Percentiles rank a stretch among this genome's conserved stretches.
Conservation (phyloP, 2,797 vertebrate genomes). For the Scarus forsteni region DNA sequence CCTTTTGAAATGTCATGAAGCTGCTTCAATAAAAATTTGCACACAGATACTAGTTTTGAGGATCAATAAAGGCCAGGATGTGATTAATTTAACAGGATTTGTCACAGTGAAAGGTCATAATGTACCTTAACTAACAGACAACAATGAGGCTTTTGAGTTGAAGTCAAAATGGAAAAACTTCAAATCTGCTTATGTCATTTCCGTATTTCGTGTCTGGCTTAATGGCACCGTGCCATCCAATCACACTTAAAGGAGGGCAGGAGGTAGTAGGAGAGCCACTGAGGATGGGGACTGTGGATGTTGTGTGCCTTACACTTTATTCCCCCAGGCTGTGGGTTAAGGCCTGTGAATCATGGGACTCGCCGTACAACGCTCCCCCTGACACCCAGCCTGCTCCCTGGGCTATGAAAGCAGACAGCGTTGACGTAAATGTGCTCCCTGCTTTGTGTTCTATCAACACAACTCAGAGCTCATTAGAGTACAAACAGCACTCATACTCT, state of each 20-base stretch:
- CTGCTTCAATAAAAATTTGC: background rate
- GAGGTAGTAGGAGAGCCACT: constrained; percentile 4
- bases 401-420: constrained; percentile 68
- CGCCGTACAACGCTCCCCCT: constrained; percentile 52
- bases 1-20: background rate
- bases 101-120: background rate
- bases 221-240: constrained; percentile 18
- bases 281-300: constrained; percentile 47
- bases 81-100: background rate
- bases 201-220: constrained; percentile 16
- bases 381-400: constrained; percentile 69
- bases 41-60: background rate
- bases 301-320: constrained; percentile 48
- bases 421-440: constrained; percentile 84
- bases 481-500: constrained; percentile 52
- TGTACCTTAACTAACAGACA: background rate
- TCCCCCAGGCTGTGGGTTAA: constrained; percentile 54
- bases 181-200: constrained; percentile 20
- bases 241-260: constrained; percentile 23
- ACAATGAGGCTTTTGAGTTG: constrained; percentile 6
- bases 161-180: constrained; percentile 20
- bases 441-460: constrained; percentile 61
- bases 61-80: background rate
- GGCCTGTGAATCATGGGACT: constrained; percentile 68
- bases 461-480: constrained; percentile 62